Base-by-base conservation (phyloP, 2,113 vertebrate species). In the Seriola aureovittata region DNA sequence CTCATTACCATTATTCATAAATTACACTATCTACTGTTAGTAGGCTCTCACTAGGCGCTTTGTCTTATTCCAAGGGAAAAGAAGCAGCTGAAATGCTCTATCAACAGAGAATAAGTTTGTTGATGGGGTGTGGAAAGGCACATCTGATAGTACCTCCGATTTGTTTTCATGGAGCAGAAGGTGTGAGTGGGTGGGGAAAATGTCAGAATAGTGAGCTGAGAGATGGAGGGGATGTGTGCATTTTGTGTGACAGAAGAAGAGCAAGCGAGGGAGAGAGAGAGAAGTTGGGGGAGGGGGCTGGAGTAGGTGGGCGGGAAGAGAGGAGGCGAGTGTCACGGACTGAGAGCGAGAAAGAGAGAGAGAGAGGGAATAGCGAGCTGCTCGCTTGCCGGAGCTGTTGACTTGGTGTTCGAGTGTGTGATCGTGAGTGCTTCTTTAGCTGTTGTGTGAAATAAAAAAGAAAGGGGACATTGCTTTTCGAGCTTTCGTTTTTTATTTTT, bases 281-380 rank as follows among this genome's bases (percentile, higher is more conserved):
- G 78, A 63, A 81, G 79, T 25, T 44, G 82, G 88, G 89, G 87
- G 88, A 89, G 88, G 92, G 90, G 86, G 85, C 82, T 90, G 85
- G 89, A 90, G 91, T 85, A 90, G 91, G 93, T 91, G 89, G 81
- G 84, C 65, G 91, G 85, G 88, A 92, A 92, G 84, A 93, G 90
- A 90, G 84, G 81, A 88, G 78, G 88, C 66, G 86, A 89, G 89
- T 93, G 89, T 91, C 86, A 89, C 82, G 75, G 89, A 88, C 71
- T 84, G 93, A 91, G 88, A 94, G 86, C 82, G 82, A 82, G 79
- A 91, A 70, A 73, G 75, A 85, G 62, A 59, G 77, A 48, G 67
- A 36, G 75, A 63, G 75, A 70, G 85, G 85, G 84, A 85, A 85
- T 12, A 90, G 90, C 21, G 80, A 86, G 86, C 83, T 57, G 80